Base-by-base conservation (phyloP, 2,113 vertebrate species). In the Natator depressus region DNA sequence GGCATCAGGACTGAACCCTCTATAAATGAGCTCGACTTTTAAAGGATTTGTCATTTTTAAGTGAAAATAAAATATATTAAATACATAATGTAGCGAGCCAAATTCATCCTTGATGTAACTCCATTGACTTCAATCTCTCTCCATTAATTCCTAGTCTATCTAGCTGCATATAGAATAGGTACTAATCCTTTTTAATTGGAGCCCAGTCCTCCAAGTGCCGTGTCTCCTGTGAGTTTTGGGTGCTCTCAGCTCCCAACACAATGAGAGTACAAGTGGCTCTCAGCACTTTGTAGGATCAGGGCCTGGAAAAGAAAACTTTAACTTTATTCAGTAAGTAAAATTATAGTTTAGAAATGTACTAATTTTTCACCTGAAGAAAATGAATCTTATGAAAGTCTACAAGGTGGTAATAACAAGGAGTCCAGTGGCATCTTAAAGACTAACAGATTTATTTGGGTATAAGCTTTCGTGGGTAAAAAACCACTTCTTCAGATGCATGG, bases 281-380 rank as follows among this genome's bases (percentile, higher is more conserved):
- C 85, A 89, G 59, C 89, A 88, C 57, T 95, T 84, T 4, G 55
- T 86, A 95, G 96, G 83, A 94, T 92, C 90, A 75, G 27, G 93
- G 94, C 96, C 94, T 92, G 87, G 95, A 93, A 96, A 97, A 96
- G 96, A 94, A 93, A 91, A 93, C 85, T 95, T 96, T 95, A 92
- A 89, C 91, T 65, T 96, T 97, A 95, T 94, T 97, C 97, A 95
- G 97, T 96, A 97, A 97, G 97, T 96, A 97, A 97, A 96, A 96
- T 95, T 88, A 92, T 72, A 69, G 83, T 93, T 69, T 62, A 96
- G 91, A 96, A 88, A 97, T 91, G 80, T 82, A 85, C 88, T 97
- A 91, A 95, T 82, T 96, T 98, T 98, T 98, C 96, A 94, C 95
- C 87, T 89, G 91, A 97, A 96, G 79, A 94, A 72, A 62, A 95